phyloP scores from a whole-genome alignment of 2,797 vertebrate genomes.

The Moxostoma hubbsi region DNA sequence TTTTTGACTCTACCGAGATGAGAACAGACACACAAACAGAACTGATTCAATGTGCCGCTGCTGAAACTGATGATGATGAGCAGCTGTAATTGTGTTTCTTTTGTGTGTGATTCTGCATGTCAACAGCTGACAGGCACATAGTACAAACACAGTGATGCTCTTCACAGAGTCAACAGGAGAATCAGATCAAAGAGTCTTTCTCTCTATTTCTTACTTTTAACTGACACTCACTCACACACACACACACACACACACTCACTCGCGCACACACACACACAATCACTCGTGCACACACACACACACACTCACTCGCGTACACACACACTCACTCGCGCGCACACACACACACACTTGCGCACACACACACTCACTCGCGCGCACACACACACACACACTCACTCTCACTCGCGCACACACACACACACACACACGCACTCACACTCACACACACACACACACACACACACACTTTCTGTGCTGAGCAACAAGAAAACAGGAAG shows the following conservation, averaged over 20 bases:
- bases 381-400: too few species aligned
- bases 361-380: too few species aligned
- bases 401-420: too few species aligned
- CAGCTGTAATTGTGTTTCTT: not conserved
- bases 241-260: not conserved
- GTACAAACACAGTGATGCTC: not conserved
- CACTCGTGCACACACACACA: not conserved
- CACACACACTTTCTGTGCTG: too few species aligned
- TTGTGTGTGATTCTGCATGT: not conserved
- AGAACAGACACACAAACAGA: not conserved
- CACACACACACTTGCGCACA: too few species aligned
- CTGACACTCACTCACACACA: not conserved
- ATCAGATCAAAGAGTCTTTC: slow-evolving; percentile 3
- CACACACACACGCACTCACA: too few species aligned
- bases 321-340: not conserved
- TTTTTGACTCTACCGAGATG: not conserved
- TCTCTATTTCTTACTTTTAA: slow-evolving; percentile 10
- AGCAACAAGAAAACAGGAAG: too few species aligned
- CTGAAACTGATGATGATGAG: slow-evolving; percentile 15
- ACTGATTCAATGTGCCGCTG: not conserved
- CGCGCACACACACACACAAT: not conserved
- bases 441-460: too few species aligned
- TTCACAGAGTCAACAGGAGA: not conserved
- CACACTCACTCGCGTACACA: not conserved
- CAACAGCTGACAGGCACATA: not conserved